Evolutionary conservation across 2,888 invertebrate genomes (phyloP).

Genomic region (Criorhina ranunculi): DNA sequence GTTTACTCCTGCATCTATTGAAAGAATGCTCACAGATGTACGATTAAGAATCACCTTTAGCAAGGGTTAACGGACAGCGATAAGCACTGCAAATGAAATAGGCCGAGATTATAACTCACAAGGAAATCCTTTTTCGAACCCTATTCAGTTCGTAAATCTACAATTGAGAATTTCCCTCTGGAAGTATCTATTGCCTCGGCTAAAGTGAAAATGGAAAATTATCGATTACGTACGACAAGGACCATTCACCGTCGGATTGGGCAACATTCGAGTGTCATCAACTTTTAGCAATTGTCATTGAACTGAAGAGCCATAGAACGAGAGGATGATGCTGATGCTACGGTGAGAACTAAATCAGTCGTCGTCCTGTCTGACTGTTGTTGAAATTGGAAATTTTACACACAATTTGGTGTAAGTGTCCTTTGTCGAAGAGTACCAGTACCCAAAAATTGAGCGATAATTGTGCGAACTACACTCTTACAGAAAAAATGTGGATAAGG

Average conservation of each 20-base stretch:
- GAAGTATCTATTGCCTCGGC: slow-evolving; percentile 36
- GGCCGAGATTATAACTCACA: slow-evolving; percentile 30
- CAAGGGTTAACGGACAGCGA: slow-evolving; percentile 33
- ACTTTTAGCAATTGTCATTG: slow-evolving; percentile 69
- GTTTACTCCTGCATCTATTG: slow-evolving; percentile 5
- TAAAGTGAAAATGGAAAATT: slow-evolving; percentile 49
- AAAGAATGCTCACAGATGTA: slow-evolving; percentile 21
- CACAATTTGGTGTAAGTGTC: slow-evolving; percentile 45
- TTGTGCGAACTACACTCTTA: slow-evolving; percentile 18
- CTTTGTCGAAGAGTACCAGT: slow-evolving; percentile 43
- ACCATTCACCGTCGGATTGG: slow-evolving; percentile 43
- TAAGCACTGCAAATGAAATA: slow-evolving; percentile 44
- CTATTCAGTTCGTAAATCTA: background rate
- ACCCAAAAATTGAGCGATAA: slow-evolving; percentile 78
- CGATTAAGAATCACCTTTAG: slow-evolving; percentile 27
- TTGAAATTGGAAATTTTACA: slow-evolving; percentile 56
- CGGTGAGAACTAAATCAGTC: slow-evolving; percentile 35
- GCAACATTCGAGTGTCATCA: slow-evolving; percentile 73
- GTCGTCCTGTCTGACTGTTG: slow-evolving; percentile 5
- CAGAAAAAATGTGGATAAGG: background rate
- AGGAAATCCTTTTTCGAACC: slow-evolving; percentile 22
- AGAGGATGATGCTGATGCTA: slow-evolving; percentile 30
- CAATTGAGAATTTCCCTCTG: slow-evolving; percentile 12
- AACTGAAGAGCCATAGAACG: slow-evolving; percentile 35
- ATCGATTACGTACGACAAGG: slow-evolving; percentile 64